These are phyloP conservation scores for Numenius arquata DNA, from an alignment of 2,113 vertebrate species.

Conservation along the genomic window DNA sequence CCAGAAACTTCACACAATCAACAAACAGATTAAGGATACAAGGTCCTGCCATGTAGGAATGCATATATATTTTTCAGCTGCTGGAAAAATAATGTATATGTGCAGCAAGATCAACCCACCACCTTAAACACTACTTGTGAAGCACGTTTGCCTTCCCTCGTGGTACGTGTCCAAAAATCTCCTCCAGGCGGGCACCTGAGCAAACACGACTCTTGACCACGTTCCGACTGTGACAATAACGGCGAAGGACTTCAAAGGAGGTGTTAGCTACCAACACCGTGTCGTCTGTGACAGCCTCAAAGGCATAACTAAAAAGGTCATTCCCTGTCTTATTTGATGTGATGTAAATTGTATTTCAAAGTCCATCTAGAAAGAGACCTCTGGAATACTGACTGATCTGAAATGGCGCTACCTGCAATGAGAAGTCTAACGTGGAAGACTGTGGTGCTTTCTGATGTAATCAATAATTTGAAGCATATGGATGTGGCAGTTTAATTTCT, in stretches of 20 bases:
- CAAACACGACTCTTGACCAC: background rate
- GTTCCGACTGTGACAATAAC: background rate
- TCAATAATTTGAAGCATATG: background rate
- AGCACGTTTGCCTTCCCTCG: background rate
- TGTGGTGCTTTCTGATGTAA: background rate
- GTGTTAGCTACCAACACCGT: background rate
- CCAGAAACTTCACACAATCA: background rate
- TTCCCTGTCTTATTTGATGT: background rate
- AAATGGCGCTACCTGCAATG: background rate
- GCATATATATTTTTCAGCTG: background rate
- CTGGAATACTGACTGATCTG: background rate
- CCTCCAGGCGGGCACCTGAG: background rate
- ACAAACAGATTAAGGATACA: background rate
- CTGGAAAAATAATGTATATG: background rate
- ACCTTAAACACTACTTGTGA: background rate
- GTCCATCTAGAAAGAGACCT: background rate
- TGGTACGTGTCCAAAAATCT: background rate
- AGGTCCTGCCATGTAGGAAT: background rate
- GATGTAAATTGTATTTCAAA: slow-evolving; percentile 30
- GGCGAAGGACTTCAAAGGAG: slow-evolving; percentile 21
- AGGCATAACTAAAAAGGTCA: slow-evolving; percentile 46
- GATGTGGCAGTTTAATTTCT: slow-evolving; percentile 15
- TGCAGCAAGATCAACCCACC: background rate
- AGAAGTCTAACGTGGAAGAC: background rate
- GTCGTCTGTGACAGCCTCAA: background rate